phyloP scores from a whole-genome alignment of 2,113 vertebrate genomes.

The Taxidea taxus region DNA sequence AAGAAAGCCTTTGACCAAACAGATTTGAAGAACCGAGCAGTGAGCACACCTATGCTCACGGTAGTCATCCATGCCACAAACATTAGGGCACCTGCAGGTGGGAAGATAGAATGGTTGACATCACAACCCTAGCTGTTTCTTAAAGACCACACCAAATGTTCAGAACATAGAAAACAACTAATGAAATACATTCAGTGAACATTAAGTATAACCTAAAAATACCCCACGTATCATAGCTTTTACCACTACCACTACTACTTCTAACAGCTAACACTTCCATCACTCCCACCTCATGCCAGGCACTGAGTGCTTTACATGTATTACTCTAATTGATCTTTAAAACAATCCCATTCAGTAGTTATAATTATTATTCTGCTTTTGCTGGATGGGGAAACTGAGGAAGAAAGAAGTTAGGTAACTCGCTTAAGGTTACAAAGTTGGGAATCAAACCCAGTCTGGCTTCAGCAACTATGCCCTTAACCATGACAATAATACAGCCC shows the following conservation, averaged over 20 bases:
- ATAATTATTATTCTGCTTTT: background rate
- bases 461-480: background rate
- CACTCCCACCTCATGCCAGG: background rate
- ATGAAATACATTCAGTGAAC: background rate
- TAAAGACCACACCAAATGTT: background rate
- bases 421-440: background rate
- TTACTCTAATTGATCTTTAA: background rate
- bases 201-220: background rate
- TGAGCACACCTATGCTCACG: slow-evolving; percentile 86
- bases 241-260: background rate
- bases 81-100: slow-evolving; percentile 86
- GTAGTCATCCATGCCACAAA: slow-evolving; percentile 89
- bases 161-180: background rate
- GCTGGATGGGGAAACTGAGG: background rate
- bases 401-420: background rate
- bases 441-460: background rate
- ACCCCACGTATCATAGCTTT: fast-evolving
- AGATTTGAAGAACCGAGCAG: slow-evolving; percentile 90
- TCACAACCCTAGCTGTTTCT: background rate
- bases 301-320: background rate
- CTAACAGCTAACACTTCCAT: background rate
- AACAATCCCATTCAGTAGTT: background rate
- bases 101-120: background rate
- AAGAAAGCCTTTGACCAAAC: slow-evolving; percentile 85
- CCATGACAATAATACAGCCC: background rate